Percentiles rank a stretch among this genome's conserved stretches.
These are phyloP conservation scores for Anoplopoma fimbria DNA, from an alignment of 2,113 vertebrate species.

Conservation along the genomic window DNA sequence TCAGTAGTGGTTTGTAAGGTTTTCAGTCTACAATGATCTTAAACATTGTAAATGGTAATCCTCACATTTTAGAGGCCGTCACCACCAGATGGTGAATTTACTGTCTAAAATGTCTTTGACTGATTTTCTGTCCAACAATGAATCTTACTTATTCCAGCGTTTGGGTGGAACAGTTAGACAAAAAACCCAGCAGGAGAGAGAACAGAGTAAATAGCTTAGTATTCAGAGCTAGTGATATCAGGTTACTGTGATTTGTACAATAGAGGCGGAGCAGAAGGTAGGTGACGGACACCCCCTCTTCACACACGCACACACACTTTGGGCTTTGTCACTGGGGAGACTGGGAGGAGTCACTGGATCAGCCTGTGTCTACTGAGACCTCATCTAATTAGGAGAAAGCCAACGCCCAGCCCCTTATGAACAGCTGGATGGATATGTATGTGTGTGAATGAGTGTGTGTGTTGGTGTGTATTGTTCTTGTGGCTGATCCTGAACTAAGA, in stretches of 20 bases:
- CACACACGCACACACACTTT: constrained; percentile 1
- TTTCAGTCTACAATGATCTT: not conserved
- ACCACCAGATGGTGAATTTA: not conserved
- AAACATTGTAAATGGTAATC: not conserved
- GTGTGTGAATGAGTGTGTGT: not conserved
- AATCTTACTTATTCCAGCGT: not conserved
- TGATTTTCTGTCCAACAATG: not conserved
- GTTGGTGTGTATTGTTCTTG: not conserved
- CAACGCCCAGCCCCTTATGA: constrained; percentile 37
- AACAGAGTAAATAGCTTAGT: constrained; percentile 3
- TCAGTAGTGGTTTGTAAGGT: not conserved
- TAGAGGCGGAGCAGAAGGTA: constrained; percentile 40
- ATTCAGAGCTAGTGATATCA: constrained; percentile 36
- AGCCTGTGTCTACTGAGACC: constrained; percentile 55
- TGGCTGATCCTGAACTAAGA: constrained; percentile 18
- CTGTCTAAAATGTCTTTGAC: not conserved
- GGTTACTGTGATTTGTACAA: constrained; percentile 43
- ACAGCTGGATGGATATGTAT: constrained; percentile 25
- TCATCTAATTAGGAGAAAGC: constrained; percentile 65
- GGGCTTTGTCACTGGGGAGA: constrained; percentile 44
- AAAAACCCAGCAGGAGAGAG: not conserved
- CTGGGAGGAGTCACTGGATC: constrained; percentile 23
- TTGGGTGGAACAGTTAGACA: too few species aligned
- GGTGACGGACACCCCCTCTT: constrained; percentile 11
- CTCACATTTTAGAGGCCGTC: not conserved